Conservation (phyloP, 2,797 vertebrate species). For the Lindbergichthys nudifrons region DNA sequence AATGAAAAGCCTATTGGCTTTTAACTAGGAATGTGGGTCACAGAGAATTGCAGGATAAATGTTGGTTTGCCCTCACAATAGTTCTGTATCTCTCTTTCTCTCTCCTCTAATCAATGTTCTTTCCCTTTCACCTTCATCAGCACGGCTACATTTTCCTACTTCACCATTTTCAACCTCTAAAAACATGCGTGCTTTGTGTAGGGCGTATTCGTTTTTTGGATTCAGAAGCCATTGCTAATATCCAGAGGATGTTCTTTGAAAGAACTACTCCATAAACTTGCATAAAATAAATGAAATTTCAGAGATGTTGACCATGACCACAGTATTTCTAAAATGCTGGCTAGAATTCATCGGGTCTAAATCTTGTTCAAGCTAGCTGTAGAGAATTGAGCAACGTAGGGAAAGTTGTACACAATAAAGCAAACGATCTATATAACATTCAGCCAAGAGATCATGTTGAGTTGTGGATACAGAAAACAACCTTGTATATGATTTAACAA, state of each 20-base stretch:
- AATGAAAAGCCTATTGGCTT: constrained; percentile 72
- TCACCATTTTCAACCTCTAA: constrained; percentile 10
- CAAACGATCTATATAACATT: not conserved
- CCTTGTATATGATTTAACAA: not conserved
- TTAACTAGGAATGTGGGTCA: constrained; percentile 65
- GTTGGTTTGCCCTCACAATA: constrained; percentile 39
- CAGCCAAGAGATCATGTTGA: not conserved
- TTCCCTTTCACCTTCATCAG: constrained; percentile 41
- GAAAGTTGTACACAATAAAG: not conserved
- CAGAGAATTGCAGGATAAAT: constrained; percentile 48
- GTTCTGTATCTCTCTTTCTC: constrained; percentile 6
- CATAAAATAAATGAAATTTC: too few relatives aligned
- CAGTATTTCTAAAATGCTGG: too few relatives aligned
- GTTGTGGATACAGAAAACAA: not conserved
- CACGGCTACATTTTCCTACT: constrained; percentile 2
- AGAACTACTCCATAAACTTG: too few relatives aligned
- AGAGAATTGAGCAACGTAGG: not conserved
- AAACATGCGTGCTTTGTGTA: not conserved
- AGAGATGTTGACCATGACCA: too few relatives aligned
- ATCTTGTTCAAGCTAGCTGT: too few relatives aligned
- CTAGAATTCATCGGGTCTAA: too few relatives aligned
- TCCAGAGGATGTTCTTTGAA: too few relatives aligned
- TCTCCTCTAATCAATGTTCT: not conserved
- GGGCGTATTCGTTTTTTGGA: constrained; percentile 10
- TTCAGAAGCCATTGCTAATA: not conserved